These are phyloP conservation scores for Silurus asotus DNA, from an alignment of 2,113 vertebrate species.

Conservation along the genomic window DNA sequence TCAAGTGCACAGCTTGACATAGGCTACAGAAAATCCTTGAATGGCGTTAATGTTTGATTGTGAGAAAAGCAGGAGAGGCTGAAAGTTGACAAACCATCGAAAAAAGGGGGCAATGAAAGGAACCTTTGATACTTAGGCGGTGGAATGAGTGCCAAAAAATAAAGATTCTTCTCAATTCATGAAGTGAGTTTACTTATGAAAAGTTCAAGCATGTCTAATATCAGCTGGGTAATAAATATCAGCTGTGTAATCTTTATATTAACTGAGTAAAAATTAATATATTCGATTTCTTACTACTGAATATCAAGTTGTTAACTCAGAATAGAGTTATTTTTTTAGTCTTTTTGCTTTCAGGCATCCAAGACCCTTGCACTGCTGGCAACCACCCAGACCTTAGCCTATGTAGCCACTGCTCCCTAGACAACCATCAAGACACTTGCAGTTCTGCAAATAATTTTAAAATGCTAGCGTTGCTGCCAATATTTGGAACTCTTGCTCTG, in stretches of 20 bases:
- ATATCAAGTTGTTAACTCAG: not conserved
- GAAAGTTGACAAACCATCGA: constrained; percentile 43
- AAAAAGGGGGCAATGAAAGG: constrained; percentile 61
- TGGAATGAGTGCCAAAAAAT: constrained; percentile 40
- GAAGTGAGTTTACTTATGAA: not conserved
- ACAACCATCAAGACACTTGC: not conserved
- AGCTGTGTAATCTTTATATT: constrained; percentile 32
- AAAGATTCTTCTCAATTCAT: constrained; percentile 8
- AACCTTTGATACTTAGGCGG: constrained; percentile 61
- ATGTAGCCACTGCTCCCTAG: not conserved
- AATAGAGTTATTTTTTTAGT: not conserved
- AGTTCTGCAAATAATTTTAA: not conserved
- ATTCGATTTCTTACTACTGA: not conserved
- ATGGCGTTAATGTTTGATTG: constrained; percentile 62
- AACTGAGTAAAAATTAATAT: constrained; percentile 28
- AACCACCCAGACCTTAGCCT: not conserved
- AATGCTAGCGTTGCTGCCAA: not conserved
- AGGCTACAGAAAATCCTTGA: constrained; percentile 17
- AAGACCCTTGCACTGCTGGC: not conserved
- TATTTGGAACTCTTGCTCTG: not conserved
- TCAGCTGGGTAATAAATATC: constrained; percentile 39
- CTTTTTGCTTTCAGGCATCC: not conserved
- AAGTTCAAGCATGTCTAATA: constrained; percentile 2
- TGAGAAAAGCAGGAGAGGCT: constrained; percentile 55
- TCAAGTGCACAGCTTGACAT: not conserved